A percentile compares a stretch with the other conserved stretches of the same genome.
These are phyloP conservation scores for Furcula furcula DNA, from an alignment of 2,888 invertebrate species.

Conservation along the genomic window DNA sequence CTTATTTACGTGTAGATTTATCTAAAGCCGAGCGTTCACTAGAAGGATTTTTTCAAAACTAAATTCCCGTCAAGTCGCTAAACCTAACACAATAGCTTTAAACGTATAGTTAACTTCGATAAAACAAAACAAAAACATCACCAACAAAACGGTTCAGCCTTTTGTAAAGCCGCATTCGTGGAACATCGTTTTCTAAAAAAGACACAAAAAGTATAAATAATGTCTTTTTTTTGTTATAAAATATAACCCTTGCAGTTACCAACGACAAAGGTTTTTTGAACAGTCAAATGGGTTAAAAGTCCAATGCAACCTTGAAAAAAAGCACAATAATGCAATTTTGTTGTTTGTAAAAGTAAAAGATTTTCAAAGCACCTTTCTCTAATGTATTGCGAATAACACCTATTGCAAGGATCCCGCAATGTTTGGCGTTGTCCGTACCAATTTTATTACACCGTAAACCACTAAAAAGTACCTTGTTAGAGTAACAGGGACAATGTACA, in stretches of 20 bases:
- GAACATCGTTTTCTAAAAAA: slow-evolving; percentile 54
- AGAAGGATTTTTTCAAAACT: slow-evolving; percentile 76
- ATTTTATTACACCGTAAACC: slow-evolving; percentile 77
- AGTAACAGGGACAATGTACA: slow-evolving; percentile 55
- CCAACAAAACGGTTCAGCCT: slow-evolving; percentile 65
- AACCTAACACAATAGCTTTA: slow-evolving; percentile 71
- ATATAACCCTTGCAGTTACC: slow-evolving; percentile 70
- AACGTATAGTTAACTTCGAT: slow-evolving; percentile 77
- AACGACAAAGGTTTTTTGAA: slow-evolving; percentile 62
- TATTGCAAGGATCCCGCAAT: slow-evolving; percentile 66
- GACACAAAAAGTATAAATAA: slow-evolving; percentile 51
- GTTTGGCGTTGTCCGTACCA: slow-evolving; percentile 69
- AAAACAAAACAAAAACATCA: slow-evolving; percentile 70
- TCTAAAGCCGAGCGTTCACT: slow-evolving; percentile 60
- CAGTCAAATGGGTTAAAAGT: slow-evolving; percentile 58
- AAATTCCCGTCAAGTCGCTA: slow-evolving; percentile 61
- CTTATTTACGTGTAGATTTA: slow-evolving; percentile 20
- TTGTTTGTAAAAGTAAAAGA: slow-evolving; percentile 21
- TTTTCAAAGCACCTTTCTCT: slow-evolving; percentile 29
- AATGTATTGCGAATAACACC: slow-evolving; percentile 31
- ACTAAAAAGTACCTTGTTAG: slow-evolving; percentile 72
- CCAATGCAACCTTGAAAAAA: slow-evolving; percentile 38
- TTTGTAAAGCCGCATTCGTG: slow-evolving; percentile 74
- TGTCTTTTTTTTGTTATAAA: slow-evolving; percentile 49
- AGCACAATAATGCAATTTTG: slow-evolving; percentile 9